These are phyloP conservation scores for Sapayoa aenigma DNA, from an alignment of 2,113 vertebrate species.

Conservation along the genomic window DNA sequence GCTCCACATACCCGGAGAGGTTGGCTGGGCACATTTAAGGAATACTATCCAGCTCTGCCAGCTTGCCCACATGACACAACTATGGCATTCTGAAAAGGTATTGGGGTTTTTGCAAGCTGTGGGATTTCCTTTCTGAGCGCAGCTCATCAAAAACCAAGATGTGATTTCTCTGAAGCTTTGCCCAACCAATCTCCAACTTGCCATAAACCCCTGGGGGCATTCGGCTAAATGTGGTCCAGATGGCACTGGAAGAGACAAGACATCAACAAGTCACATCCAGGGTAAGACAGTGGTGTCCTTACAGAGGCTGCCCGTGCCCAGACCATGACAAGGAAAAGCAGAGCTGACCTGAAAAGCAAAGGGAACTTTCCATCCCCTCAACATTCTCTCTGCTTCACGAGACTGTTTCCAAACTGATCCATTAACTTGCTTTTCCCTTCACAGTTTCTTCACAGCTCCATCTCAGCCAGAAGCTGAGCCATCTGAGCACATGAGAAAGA, in stretches of 20 bases:
- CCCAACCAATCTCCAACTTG: constrained; percentile 39
- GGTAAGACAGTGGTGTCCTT: background rate
- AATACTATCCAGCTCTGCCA: background rate
- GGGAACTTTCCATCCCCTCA: background rate
- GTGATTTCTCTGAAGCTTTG: constrained; percentile 64
- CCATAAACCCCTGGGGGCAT: constrained; percentile 17
- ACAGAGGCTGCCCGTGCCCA: background rate
- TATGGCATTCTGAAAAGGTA: background rate
- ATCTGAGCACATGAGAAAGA: constrained; percentile 29
- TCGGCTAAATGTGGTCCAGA: constrained; percentile 49
- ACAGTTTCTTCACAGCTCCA: constrained; percentile 43
- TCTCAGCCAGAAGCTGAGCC: constrained; percentile 39
- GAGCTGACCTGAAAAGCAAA: background rate
- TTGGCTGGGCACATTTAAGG: background rate
- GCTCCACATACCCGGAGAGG: background rate
- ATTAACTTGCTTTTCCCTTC: constrained; percentile 20
- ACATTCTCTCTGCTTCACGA: background rate
- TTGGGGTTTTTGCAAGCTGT: background rate
- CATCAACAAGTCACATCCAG: constrained; percentile 12
- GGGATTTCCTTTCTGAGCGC: constrained; percentile 39
- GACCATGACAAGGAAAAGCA: background rate
- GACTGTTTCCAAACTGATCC: background rate
- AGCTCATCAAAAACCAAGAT: background rate
- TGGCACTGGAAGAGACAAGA: constrained; percentile 59
- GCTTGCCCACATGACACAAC: background rate